phyloP scores from a whole-genome alignment of 2,888 invertebrate species.

The Philereme transversata region DNA sequence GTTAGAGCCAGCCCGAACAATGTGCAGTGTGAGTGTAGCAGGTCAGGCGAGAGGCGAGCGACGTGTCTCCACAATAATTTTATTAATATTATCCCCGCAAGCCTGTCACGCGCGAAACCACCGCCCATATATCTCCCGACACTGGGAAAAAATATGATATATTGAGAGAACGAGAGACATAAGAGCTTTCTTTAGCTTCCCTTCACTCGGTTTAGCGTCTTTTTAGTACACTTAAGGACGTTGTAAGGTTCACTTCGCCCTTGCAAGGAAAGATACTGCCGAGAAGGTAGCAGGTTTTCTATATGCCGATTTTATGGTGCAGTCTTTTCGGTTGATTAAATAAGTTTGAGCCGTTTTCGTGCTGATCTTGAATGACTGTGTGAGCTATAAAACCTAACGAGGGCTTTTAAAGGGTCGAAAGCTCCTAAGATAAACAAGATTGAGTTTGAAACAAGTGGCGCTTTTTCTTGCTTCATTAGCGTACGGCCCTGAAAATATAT shows the following conservation, averaged over 20 bases:
- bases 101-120: constrained; percentile 79
- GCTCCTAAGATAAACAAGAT: constrained; percentile 20
- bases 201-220: constrained; percentile 67
- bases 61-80: constrained; percentile 82
- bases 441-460: constrained; percentile 26
- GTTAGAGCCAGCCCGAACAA: constrained; percentile 33
- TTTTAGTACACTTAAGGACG: constrained; percentile 50
- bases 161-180: constrained; percentile 78
- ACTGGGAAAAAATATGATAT: constrained; percentile 80
- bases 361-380: constrained; percentile 22
- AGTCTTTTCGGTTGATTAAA: constrained; percentile 36
- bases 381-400: constrained; percentile 27
- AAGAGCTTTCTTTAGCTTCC: constrained; percentile 73
- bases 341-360: constrained; percentile 29
- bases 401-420: constrained; percentile 15
- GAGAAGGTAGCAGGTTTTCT: constrained; percentile 35
- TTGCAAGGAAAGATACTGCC: constrained; percentile 26
- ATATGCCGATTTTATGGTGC: constrained; percentile 34
- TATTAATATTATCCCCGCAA: constrained; percentile 82
- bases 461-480: constrained; percentile 16
- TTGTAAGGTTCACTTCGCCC: constrained; percentile 30
- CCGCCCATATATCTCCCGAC: constrained; percentile 75
- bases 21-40: constrained; percentile 49
- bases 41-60: constrained; percentile 62
- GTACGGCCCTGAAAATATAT: constrained; percentile 8